These are phyloP conservation scores for Erebia aethiops DNA, from an alignment of 2,888 invertebrate species.

Conservation along the genomic window DNA sequence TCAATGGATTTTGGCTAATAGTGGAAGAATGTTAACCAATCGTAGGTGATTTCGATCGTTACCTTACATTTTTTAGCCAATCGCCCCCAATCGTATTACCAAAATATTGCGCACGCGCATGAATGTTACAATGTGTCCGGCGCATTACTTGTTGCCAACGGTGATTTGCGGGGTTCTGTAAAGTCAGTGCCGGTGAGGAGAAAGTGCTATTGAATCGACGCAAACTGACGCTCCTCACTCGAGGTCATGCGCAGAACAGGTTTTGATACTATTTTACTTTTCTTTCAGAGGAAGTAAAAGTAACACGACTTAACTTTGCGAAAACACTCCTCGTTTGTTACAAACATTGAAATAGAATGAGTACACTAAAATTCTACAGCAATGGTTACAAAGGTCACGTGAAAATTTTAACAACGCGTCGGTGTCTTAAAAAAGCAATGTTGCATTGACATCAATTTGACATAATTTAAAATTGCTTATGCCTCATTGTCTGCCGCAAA, in stretches of 20 bases:
- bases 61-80: background rate
- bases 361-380: too few species aligned
- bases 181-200: conserved; percentile 53
- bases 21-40: background rate
- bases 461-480: background rate
- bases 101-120: too few species aligned
- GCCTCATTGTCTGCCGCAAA: background rate
- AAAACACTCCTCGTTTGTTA: conserved; percentile 12
- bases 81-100: background rate
- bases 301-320: conserved; percentile 37
- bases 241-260: conserved; percentile 72
- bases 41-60: too few species aligned
- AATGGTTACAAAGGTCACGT: conserved; percentile 38
- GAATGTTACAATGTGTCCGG: background rate
- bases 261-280: conserved; percentile 64
- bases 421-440: background rate
- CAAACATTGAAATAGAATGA: too few species aligned
- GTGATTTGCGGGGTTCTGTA: conserved; percentile 23
- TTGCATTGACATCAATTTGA: conserved; percentile 25
- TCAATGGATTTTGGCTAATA: background rate
- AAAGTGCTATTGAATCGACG: conserved; percentile 64
- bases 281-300: conserved; percentile 71
- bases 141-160: conserved; percentile 14
- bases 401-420: conserved; percentile 14
- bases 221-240: conserved; percentile 55